These are phyloP conservation scores for Trissonchulus latispiculum DNA, from an alignment of 2,888 invertebrate genomes.

Conservation along the genomic window DNA sequence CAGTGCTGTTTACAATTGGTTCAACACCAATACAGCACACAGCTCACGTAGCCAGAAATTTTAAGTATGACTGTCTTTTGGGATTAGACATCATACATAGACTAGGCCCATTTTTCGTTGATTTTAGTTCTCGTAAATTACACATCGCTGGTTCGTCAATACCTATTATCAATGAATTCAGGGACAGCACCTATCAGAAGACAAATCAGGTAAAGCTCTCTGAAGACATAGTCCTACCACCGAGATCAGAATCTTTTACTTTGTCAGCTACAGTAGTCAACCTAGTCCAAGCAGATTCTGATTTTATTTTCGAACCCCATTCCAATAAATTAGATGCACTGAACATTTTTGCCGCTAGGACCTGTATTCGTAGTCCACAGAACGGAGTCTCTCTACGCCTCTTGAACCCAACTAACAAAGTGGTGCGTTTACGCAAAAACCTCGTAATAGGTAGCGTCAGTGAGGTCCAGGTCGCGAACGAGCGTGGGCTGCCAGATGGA, in stretches of 20 bases:
- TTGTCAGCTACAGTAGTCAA: not conserved
- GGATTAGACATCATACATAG: not conserved
- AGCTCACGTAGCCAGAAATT: not conserved
- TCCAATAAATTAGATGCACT: too few species aligned
- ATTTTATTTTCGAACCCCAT: not conserved
- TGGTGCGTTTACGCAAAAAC: too few species aligned
- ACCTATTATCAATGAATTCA: too few species aligned
- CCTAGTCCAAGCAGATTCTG: not conserved
- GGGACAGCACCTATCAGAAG: too few species aligned
- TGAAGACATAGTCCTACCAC: not conserved
- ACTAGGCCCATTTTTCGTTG: not conserved
- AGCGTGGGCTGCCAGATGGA: too few species aligned
- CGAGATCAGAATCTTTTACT: not conserved
- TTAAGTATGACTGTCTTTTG: not conserved
- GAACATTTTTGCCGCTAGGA: too few species aligned
- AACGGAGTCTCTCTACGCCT: too few species aligned
- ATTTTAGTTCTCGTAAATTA: not conserved
- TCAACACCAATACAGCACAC: not conserved
- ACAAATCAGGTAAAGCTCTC: not conserved
- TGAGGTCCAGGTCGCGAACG: too few species aligned
- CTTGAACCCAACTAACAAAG: too few species aligned
- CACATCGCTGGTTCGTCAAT: not conserved
- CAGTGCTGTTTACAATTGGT: not conserved
- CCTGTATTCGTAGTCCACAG: too few species aligned
- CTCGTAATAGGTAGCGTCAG: too few species aligned